phyloP scores from a whole-genome alignment of 2,113 vertebrate genomes.

The Octodon degus region DNA sequence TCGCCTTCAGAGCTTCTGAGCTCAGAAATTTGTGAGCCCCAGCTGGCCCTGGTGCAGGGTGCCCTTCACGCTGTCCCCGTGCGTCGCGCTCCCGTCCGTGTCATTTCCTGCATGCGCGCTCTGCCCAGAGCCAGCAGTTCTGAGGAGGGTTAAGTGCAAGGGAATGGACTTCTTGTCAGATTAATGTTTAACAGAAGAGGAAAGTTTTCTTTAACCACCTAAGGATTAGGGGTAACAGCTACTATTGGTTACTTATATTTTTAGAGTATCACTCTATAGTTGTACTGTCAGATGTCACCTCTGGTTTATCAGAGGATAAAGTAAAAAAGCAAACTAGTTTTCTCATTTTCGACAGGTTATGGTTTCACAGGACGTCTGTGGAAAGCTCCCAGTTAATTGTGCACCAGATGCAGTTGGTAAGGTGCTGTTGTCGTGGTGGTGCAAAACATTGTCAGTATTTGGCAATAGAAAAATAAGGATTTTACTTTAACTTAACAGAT shows the following conservation, averaged over 20 bases:
- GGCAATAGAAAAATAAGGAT: background rate
- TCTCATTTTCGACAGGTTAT: background rate
- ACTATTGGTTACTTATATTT: background rate
- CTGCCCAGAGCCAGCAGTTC: background rate
- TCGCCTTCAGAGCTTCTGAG: background rate
- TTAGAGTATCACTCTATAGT: background rate
- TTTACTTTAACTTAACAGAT: slow-evolving; percentile 10
- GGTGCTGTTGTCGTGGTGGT: background rate
- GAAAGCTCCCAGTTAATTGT: background rate
- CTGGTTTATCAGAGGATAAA: background rate
- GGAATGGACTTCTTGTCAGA: background rate
- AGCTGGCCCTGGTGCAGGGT: background rate
- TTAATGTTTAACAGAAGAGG: slow-evolving; percentile 29
- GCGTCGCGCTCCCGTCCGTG: background rate
- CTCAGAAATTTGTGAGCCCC: background rate
- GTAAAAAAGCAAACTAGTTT: background rate
- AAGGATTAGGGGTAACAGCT: background rate
- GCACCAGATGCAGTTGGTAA: background rate
- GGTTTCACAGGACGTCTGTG: background rate
- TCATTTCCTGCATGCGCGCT: background rate
- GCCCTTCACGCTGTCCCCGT: background rate
- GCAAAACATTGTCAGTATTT: background rate
- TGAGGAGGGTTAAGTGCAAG: background rate
- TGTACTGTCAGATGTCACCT: background rate
- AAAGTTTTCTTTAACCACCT: background rate